Evolutionary conservation across 2,113 vertebrate species (phyloP).

Genomic region (Ciconia boyciana): DNA sequence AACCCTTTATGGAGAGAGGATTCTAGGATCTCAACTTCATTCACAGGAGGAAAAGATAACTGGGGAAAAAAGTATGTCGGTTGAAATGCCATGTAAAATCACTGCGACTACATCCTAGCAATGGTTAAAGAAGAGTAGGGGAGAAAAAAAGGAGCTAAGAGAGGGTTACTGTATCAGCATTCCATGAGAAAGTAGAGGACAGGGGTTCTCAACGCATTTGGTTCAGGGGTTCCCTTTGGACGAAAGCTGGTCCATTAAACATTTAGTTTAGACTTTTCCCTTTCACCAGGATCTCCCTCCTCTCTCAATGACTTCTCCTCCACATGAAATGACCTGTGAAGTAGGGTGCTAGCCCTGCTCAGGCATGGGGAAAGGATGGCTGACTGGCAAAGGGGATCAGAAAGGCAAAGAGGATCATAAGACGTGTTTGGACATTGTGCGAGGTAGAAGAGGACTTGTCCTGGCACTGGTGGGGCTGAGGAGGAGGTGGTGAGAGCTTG

Average conservation of each 20-base stretch:
- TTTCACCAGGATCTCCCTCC: not conserved
- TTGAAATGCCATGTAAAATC: not conserved
- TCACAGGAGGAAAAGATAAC: slow-evolving; percentile 12
- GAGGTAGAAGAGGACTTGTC: not conserved
- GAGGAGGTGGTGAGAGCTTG: not conserved
- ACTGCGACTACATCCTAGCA: not conserved
- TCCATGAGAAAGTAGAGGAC: not conserved
- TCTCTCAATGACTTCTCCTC: not conserved
- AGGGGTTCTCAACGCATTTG: not conserved
- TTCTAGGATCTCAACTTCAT: not conserved
- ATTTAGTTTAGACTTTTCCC: not conserved
- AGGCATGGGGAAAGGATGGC: not conserved
- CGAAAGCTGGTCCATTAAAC: not conserved
- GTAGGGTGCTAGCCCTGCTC: not conserved
- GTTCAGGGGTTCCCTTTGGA: not conserved
- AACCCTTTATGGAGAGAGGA: not conserved
- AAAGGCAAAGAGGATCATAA: not conserved
- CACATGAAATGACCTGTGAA: not conserved
- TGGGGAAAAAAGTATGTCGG: not conserved
- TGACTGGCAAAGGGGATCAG: not conserved
- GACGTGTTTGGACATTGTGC: not conserved
- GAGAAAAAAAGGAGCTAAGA: not conserved
- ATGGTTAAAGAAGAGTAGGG: not conserved
- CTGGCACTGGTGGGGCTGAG: not conserved
- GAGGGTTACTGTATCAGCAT: not conserved